These are phyloP conservation scores for Oscheius sp. DNA, from an alignment of 2,888 invertebrate species.

Conservation along the genomic window DNA sequence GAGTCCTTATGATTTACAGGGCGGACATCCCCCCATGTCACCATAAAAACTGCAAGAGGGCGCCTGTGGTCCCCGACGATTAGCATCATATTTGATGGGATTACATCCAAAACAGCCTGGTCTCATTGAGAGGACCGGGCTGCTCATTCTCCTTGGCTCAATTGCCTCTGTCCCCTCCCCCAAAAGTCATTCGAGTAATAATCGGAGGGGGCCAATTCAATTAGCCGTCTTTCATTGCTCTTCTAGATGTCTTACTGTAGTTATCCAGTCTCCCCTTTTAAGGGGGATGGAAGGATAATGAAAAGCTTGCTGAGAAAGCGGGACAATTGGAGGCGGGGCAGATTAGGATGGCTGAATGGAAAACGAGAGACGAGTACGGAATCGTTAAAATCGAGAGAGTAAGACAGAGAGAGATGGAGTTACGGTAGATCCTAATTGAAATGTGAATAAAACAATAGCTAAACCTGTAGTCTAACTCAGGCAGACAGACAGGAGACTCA, in stretches of 20 bases:
- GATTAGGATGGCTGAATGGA: no score
- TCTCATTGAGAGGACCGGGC: not conserved
- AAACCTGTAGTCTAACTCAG: no score
- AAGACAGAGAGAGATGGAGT: not conserved
- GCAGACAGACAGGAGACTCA: constrained; percentile 5
- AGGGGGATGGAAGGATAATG: no score
- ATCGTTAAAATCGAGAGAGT: not conserved
- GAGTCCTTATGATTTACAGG: constrained; percentile 26
- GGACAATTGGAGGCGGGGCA: no score
- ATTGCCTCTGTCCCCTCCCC: not conserved
- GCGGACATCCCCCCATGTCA: not conserved
- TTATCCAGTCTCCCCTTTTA: no score
- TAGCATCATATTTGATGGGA: constrained; percentile 5
- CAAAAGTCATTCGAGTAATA: not conserved
- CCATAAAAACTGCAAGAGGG: constrained; percentile 1
- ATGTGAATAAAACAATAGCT: no score
- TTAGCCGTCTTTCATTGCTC: no score
- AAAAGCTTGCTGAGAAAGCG: no score
- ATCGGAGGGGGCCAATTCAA: no score
- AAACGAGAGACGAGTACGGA: no score
- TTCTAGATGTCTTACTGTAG: no score
- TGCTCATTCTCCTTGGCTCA: not conserved
- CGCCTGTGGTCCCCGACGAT: not conserved
- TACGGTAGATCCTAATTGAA: not conserved
- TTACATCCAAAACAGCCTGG: constrained; percentile 2